Conservation (phyloP, 2,113 vertebrate genomes). For the Columbina picui region DNA sequence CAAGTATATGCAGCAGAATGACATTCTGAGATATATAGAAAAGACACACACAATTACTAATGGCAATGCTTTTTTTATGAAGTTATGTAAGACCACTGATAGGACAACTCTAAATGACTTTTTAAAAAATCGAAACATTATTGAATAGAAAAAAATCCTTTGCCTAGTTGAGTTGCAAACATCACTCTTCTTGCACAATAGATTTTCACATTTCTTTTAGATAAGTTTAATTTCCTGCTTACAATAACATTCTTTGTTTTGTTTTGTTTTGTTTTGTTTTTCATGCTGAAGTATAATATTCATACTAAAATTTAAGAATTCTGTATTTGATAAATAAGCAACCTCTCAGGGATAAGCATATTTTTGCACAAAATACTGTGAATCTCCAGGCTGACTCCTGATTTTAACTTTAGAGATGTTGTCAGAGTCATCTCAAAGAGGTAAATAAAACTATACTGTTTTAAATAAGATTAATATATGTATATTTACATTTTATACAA, state of each 20-base stretch:
- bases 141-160: accelerated
- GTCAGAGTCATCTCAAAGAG: neutral
- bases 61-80: neutral
- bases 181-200: neutral
- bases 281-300: neutral
- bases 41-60: neutral
- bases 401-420: neutral
- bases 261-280: neutral
- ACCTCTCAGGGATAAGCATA: neutral
- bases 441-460: neutral
- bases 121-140: neutral
- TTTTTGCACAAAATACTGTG: neutral
- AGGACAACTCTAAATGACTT: neutral
- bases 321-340: neutral
- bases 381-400: neutral
- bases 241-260: neutral
- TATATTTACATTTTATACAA: neutral
- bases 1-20: neutral
- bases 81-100: neutral
- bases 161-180: neutral
- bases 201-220: neutral
- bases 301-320: neutral
- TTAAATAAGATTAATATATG: neutral
- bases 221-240: neutral
- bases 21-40: neutral